Evolutionary conservation across 2,113 vertebrate genomes (phyloP), one percentile per base, ranked within the genome.

Genomic region (Gavialis gangeticus): DNA sequence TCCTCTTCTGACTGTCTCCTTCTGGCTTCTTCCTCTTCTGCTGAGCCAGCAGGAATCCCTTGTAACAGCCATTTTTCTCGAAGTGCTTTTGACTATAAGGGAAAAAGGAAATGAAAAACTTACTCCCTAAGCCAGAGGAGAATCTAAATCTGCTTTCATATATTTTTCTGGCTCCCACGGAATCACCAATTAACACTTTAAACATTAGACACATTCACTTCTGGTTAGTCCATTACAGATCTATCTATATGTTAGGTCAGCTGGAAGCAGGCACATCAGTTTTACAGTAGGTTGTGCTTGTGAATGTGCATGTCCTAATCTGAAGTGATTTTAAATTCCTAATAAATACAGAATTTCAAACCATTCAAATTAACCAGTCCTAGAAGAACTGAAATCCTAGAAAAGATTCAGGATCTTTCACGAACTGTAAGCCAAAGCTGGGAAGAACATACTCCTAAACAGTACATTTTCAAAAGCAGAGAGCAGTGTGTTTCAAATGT

Each of bases 31-130:
- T 99, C 99, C 94, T 99, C 99, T 95, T 99, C 99, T 5, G 97
- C 97, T 18, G 98, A 98, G 73, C 97, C 98, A 14, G 98, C 97
- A 46, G 98, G 98, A 71, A 98, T 98, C 84, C 99, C 99, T 96
- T 99, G 99, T 78, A 99, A 98, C 95, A 99, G 99, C 99, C 99
- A 99, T 97, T 99, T 99, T 96, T 99, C 99, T 18, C 99, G 98
- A 97, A 98, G 99, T 89, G 99, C 98, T 99, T 99, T 99, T 95
- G 99, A 99, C 99, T 99, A 97, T 27, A 92, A 88, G 57, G 81
- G 85, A 96, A 84, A 92, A 77, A 87, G 93, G 60, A 87, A 1
- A 80, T 88, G 3, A 55, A 16, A 58, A 24, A 54, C 2, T 14
- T 59, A 59, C 3, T 59, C 9, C 59, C 82, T 73, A 83, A 76